These are phyloP conservation scores for Odocoileus virginianus DNA, from an alignment of 2,113 vertebrate species.

Conservation along the genomic window DNA sequence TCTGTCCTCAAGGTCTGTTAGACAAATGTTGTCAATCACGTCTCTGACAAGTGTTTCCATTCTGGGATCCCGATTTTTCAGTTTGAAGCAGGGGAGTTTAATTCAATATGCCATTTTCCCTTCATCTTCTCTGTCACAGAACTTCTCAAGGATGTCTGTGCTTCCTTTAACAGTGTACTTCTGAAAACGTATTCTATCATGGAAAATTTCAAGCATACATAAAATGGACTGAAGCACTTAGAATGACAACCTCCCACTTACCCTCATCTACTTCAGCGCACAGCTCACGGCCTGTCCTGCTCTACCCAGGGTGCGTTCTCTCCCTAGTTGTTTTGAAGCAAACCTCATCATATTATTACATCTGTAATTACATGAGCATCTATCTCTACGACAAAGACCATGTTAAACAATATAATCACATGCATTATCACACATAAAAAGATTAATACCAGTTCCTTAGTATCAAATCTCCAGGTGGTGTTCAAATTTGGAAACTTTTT, in stretches of 20 bases:
- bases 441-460: not conserved
- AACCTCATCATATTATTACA: not conserved
- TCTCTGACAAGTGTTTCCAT: not conserved
- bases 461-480: not conserved
- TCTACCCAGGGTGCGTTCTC: not conserved
- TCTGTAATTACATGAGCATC: not conserved
- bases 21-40: rapidly evolving
- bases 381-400: not conserved
- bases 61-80: not conserved
- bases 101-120: not conserved
- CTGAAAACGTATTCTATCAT: not conserved
- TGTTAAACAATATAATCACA: not conserved
- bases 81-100: not conserved
- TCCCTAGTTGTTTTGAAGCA: not conserved
- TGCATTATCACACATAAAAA: no score
- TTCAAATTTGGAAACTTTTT: not conserved
- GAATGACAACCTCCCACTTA: no score
- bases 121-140: not conserved
- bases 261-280: not conserved
- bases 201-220: not conserved
- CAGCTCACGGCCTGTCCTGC: not conserved
- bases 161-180: not conserved
- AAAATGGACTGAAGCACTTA: not conserved
- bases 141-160: not conserved
- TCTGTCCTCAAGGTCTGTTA: not conserved